Evolutionary conservation across 2,888 invertebrate genomes (phyloP).

Genomic region (Steinernema scapterisci): DNA sequence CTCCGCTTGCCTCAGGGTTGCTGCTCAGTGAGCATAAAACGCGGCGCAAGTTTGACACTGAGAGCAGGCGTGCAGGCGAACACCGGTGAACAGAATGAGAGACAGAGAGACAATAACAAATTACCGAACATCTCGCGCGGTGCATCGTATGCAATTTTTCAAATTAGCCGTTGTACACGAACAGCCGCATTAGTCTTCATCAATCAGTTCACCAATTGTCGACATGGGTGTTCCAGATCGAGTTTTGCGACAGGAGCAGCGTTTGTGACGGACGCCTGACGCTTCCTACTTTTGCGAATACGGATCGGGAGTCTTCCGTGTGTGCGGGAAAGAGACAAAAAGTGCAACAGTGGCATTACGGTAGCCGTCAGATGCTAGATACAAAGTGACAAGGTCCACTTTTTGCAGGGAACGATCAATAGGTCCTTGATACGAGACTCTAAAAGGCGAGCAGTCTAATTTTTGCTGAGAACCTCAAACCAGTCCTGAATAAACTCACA

Average conservation of each 20-base stretch:
- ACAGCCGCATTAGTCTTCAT: slow-evolving; percentile 23
- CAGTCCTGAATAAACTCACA: too few species aligned
- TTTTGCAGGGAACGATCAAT: too few species aligned
- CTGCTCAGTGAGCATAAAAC: background rate
- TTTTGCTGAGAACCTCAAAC: too few species aligned
- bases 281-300: too few species aligned
- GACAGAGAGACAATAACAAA: slow-evolving; percentile 25
- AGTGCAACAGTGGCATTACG: too few species aligned
- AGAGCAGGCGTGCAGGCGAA: background rate
- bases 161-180: slow-evolving; percentile 31
- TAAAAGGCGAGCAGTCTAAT: too few species aligned
- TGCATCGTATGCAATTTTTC: slow-evolving; percentile 25
- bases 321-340: too few species aligned
- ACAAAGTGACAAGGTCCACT: too few species aligned
- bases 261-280: too few species aligned
- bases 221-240: slow-evolving; percentile 31
- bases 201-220: slow-evolving; percentile 27
- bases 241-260: slow-evolving; percentile 2
- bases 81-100: background rate
- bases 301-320: too few species aligned
- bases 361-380: too few species aligned
- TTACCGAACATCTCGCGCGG: slow-evolving; percentile 13
- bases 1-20: background rate
- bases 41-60: background rate
- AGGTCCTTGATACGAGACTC: too few species aligned